phyloP scores from a whole-genome alignment of 1,140 invertebrate genomes.

The Conus betulinus region DNA sequence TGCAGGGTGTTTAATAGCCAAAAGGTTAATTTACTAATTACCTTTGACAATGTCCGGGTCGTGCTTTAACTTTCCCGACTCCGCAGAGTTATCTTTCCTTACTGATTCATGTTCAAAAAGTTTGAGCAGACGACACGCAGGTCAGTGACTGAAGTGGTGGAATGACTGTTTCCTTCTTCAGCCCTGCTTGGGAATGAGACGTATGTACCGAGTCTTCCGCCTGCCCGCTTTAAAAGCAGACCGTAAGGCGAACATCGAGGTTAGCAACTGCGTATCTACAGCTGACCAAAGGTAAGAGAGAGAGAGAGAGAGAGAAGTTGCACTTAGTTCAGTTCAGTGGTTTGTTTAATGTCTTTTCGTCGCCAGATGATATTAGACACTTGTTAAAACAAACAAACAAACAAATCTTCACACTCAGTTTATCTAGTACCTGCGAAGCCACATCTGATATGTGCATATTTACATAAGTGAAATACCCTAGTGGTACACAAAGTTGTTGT shows the following conservation, averaged over 20 bases:
- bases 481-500: no score
- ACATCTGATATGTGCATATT: no score
- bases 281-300: background rate
- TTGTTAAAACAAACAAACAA: no score
- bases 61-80: background rate
- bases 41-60: background rate
- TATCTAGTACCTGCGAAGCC: no score
- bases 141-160: background rate
- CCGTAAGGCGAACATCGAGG: background rate
- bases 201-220: background rate
- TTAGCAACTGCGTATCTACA: background rate
- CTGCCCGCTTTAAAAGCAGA: background rate
- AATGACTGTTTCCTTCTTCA: background rate
- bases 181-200: background rate
- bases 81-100: background rate
- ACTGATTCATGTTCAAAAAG: background rate
- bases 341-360: no score
- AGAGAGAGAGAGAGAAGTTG: no score
- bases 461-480: no score
- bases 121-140: background rate
- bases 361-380: no score
- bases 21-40: background rate
- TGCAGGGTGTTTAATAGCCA: background rate
- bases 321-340: no score
- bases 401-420: no score